Percentiles rank a stretch among this genome's conserved stretches.
phyloP scores from a whole-genome alignment of 2,113 vertebrate species.

The Jacana jacana region DNA sequence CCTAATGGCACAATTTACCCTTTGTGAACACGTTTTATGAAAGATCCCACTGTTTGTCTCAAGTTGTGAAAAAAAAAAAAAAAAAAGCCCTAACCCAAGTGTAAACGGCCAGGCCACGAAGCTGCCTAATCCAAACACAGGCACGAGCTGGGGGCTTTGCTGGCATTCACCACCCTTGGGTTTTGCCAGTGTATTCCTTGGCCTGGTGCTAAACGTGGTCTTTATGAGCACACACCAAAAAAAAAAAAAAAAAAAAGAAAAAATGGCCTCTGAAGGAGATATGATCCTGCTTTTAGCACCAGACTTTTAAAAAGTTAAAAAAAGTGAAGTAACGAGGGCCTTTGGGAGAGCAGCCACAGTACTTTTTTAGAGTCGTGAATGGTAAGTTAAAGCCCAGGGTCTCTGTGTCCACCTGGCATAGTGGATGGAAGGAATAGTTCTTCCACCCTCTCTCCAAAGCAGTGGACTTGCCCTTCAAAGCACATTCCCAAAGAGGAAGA shows the following conservation, averaged over 20 bases:
- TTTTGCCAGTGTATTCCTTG: constrained; percentile 26
- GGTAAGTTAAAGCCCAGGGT: not conserved
- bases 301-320: not conserved
- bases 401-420: not conserved
- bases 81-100: not conserved
- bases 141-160: constrained; percentile 49
- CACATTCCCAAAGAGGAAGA: not conserved
- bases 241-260: not conserved
- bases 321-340: not conserved
- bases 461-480: not conserved
- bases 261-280: not conserved
- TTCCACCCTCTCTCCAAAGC: not conserved
- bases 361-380: not conserved
- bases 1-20: constrained; percentile 63
- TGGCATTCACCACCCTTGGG: not conserved
- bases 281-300: not conserved
- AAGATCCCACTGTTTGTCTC: constrained; percentile 61
- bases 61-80: not conserved
- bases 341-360: not conserved
- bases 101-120: constrained; percentile 39
- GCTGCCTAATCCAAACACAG: constrained; percentile 41
- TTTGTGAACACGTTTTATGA: constrained; percentile 60
- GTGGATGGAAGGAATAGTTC: not conserved
- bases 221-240: not conserved
- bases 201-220: not conserved